Evolutionary conservation across 2,888 invertebrate genomes (phyloP), one percentile per base, ranked within the genome.

Genomic region (Polyploca ridens): DNA sequence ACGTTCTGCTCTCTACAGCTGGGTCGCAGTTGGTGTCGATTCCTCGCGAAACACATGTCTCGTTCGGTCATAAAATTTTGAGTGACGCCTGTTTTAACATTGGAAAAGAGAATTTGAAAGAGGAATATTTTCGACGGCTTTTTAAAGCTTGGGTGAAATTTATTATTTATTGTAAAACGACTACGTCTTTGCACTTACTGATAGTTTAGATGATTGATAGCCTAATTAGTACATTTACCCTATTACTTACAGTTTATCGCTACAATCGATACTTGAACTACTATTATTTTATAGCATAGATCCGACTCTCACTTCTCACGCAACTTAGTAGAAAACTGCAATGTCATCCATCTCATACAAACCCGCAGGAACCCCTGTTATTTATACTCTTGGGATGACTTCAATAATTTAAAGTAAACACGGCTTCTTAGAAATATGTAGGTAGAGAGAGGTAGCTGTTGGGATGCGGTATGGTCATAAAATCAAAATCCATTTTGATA

Each of bases 1-100:
- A 93, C 93, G 93, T 92, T 91, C 93, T 91, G 77, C 13, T 72
- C 77, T 80, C 81, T 84, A 87, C 94, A 94, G 92, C 91, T 94
- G 93, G 87, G 82, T 71, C 84, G 72, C 91, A 91, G 85, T 90
- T 87, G 90, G 84, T 85, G 82, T 76, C 80, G 80, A 87, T 85
- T 87, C 88, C 81, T 85, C 65, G 88, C 87, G 64, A 89, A 90
- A 93, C 92, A 93, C 87, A 88, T 93, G 92, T 90, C 84, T 73
- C 74, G 64, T 75, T 78, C 66, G 64, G 71, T 79, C 83, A 77
- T 88, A 86, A 90, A 89, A 82, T 74, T 83, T 74, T 71, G 67
- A 78, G 72, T 66, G 74, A 75, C 72, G 67, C 61, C 61, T 61
- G 41, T 41, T 41, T 13, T 62, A 67, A 67, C 63, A 67, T 19